Evolutionary conservation across 1,140 invertebrate species (phyloP).

Genomic region (Drosophila mojavensis): DNA sequence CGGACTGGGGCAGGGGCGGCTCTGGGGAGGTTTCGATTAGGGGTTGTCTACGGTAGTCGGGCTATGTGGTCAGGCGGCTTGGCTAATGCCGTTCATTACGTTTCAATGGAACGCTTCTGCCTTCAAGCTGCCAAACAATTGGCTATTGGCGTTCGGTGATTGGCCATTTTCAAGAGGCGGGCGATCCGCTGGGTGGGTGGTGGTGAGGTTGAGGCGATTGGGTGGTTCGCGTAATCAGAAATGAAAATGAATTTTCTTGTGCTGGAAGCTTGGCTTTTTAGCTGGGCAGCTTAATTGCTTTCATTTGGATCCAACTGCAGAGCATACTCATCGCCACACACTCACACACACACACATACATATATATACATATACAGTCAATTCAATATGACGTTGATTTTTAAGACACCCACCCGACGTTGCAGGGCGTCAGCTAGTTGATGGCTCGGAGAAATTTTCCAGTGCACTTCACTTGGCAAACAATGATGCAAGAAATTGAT

Average conservation of each 20-base stretch:
- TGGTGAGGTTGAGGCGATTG: background rate
- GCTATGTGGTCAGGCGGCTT: constrained; percentile 26
- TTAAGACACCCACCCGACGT: constrained; percentile 43
- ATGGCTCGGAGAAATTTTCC: constrained; percentile 77
- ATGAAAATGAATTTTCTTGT: constrained; percentile 59
- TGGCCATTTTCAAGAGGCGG: constrained; percentile 14
- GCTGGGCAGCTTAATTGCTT: constrained; percentile 73
- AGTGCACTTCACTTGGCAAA: constrained; percentile 83
- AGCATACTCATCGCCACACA: constrained; percentile 21
- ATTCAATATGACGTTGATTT: constrained; percentile 80
- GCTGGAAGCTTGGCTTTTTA: constrained; percentile 32
- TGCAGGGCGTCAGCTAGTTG: constrained; percentile 39
- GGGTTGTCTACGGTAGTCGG: background rate
- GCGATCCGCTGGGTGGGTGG: background rate
- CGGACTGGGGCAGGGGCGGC: background rate
- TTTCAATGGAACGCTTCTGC: constrained; percentile 63
- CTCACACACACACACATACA: constrained; percentile 5
- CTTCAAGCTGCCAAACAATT: constrained; percentile 48
- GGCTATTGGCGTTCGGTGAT: constrained; percentile 22
- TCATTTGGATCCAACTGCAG: constrained; percentile 62
- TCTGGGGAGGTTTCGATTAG: constrained; percentile 18
- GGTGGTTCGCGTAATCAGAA: constrained; percentile 54
- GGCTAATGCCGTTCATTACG: constrained; percentile 72
- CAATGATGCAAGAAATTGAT: constrained; percentile 84
- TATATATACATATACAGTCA: constrained; percentile 25